phyloP scores from a whole-genome alignment of 2,797 vertebrate species.

The Cossypha caffra region DNA sequence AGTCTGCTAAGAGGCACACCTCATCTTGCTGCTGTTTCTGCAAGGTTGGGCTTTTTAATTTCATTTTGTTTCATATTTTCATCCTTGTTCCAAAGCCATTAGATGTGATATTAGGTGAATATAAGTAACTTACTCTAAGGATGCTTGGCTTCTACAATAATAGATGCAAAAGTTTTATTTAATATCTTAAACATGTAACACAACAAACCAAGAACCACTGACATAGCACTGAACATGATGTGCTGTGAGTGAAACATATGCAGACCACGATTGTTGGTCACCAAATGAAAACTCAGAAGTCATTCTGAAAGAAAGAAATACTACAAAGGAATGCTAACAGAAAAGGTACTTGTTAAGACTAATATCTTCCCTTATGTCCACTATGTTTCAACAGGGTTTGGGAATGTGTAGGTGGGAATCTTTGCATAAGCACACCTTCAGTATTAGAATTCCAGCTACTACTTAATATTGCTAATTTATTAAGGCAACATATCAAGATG shows the following conservation, averaged over 20 bases:
- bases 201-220: not conserved
- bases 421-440: not conserved
- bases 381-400: not conserved
- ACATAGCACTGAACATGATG: not conserved
- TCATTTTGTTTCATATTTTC: not conserved
- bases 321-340: not conserved
- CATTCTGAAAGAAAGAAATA: not conserved
- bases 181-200: not conserved
- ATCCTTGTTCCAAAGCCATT: not conserved
- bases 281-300: not conserved
- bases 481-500: not conserved
- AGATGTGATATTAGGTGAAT: not conserved
- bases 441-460: not conserved
- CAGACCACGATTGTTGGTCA: not conserved
- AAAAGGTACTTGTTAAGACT: not conserved
- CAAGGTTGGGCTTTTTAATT: not conserved
- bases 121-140: not conserved
- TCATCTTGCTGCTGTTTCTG: not conserved
- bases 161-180: not conserved
- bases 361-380: not conserved
- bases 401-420: not conserved
- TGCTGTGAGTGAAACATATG: not conserved
- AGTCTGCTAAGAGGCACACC: not conserved
- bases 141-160: not conserved
- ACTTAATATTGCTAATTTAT: not conserved